Percentiles rank a stretch among this genome's conserved stretches.
phyloP scores from a whole-genome alignment of 2,113 vertebrate species.

The Cephalophus harveyi region DNA sequence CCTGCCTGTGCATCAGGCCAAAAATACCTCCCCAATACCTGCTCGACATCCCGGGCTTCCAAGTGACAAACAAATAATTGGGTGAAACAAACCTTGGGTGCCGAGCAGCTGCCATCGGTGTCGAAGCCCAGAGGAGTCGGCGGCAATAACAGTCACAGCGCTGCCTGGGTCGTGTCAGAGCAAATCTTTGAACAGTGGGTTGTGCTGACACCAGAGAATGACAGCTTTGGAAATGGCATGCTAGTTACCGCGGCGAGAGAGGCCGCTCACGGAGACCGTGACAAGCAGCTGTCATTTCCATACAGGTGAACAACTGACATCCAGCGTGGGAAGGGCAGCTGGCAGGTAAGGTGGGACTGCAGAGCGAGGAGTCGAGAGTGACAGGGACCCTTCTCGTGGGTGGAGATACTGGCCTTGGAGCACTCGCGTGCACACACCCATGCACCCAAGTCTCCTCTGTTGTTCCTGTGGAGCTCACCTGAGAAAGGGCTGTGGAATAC shows the following conservation, averaged over 20 bases:
- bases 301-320: constrained; percentile 61
- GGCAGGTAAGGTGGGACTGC: neutral
- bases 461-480: neutral
- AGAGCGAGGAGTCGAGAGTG: neutral
- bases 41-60: constrained; percentile 75
- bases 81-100: constrained; percentile 81
- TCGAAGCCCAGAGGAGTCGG: constrained; percentile 71
- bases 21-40: constrained; percentile 83
- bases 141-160: constrained; percentile 64
- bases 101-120: constrained; percentile 70
- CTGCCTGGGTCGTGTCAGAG: constrained; percentile 80
- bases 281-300: constrained; percentile 69
- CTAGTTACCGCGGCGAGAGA: constrained; percentile 61
- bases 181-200: constrained; percentile 76
- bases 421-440: rapidly evolving
- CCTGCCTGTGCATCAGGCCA: constrained; percentile 56
- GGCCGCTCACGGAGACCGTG: constrained; percentile 15
- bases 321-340: neutral
- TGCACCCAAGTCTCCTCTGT: neutral
- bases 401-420: neutral
- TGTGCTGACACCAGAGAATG: constrained; percentile 55
- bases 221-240: constrained; percentile 69
- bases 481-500: neutral
- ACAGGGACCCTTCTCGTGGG: neutral
- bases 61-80: constrained; percentile 88